Conservation (phyloP, 1,140 invertebrate genomes). For the Hylaeus anthracinus region DNA sequence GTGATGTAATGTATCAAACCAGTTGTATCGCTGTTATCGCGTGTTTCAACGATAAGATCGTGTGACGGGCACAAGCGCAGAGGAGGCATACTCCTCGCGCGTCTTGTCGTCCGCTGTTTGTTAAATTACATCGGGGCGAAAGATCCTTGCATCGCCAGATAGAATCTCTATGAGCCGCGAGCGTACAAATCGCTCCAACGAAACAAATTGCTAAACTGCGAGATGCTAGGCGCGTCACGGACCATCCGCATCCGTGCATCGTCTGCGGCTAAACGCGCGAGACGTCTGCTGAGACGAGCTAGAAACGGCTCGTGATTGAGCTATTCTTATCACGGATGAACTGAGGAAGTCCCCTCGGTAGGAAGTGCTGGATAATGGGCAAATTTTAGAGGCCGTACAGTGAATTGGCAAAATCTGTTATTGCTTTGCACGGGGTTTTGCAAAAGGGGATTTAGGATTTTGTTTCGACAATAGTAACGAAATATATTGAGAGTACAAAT, state of each 20-base stretch:
- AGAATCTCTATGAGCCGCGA: background rate
- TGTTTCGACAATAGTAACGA: no score
- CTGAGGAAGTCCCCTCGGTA: background rate
- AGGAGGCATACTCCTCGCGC: background rate
- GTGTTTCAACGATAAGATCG: conserved; percentile 29
- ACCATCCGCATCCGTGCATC: background rate
- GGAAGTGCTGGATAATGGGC: background rate
- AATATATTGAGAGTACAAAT: no score
- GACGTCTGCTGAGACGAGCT: background rate
- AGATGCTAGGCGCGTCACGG: background rate
- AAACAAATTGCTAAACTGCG: conserved; percentile 11
- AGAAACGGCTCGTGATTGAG: background rate
- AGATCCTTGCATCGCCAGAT: conserved; percentile 6
- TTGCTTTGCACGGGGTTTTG: no score
- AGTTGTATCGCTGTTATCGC: conserved; percentile 38
- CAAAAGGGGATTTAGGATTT: no score
- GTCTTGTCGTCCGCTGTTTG: conserved; percentile 6
- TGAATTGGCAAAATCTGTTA: no score
- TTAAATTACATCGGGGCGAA: background rate
- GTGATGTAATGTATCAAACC: conserved; percentile 32
- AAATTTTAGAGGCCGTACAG: no score
- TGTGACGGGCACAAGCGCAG: background rate
- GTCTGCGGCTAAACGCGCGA: background rate
- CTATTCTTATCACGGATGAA: background rate
- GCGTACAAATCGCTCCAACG: background rate